These are phyloP conservation scores for Macroramphosus scolopax DNA, from an alignment of 2,797 vertebrate genomes.

Conservation along the genomic window DNA sequence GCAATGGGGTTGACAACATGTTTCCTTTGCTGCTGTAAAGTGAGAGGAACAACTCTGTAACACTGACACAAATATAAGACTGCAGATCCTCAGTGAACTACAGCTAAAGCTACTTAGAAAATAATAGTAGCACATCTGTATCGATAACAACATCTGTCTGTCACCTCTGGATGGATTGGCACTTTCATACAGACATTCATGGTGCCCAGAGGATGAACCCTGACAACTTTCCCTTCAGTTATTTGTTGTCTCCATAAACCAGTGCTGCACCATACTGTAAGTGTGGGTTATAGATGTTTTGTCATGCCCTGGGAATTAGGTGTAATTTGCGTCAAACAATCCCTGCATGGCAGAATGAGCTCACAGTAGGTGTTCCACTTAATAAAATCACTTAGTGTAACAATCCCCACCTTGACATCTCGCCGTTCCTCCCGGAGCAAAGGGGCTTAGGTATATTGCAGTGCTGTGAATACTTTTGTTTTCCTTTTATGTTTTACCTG, in stretches of 20 bases:
- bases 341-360: conserved; percentile 58
- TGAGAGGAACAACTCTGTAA: conserved; percentile 43
- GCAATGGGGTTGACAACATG: conserved; percentile 64
- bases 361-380: conserved; percentile 68
- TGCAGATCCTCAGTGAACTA: not conserved
- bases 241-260: conserved; percentile 11
- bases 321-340: conserved; percentile 69
- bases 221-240: not conserved
- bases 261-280: conserved; percentile 10
- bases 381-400: conserved; percentile 68
- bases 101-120: too few species aligned
- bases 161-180: not conserved
- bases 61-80: not conserved
- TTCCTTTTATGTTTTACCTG: conserved; percentile 68
- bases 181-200: not conserved
- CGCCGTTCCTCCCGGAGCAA: conserved; percentile 46
- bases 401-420: conserved; percentile 58
- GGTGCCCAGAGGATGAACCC: not conserved
- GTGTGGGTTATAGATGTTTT: conserved; percentile 49
- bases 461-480: conserved; percentile 43
- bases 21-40: conserved; percentile 58
- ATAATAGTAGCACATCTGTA: too few species aligned
- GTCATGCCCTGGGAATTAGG: conserved; percentile 55
- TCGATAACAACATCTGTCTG: too few species aligned
- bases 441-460: conserved; percentile 41